Evolutionary conservation across 2,888 invertebrate genomes (phyloP), one percentile per base, ranked within the genome.

Genomic region (Heliconius aoede): DNA sequence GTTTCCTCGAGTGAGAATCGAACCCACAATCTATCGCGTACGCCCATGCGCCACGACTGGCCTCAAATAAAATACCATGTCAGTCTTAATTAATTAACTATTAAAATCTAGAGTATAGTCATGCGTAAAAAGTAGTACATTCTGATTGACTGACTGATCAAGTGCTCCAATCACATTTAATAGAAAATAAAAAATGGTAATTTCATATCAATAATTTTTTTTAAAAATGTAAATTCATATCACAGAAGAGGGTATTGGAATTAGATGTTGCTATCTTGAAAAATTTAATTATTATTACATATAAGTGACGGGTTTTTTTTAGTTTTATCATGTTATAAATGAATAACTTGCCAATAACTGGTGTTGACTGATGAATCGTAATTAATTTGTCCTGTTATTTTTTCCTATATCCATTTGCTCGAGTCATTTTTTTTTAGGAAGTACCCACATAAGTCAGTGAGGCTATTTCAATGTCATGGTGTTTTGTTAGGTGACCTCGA

Each of bases 401-500:
- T 24, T 67, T 26, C 26, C 67, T 67, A 30, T 55, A 55, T 40
- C 24, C 15, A 65, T 40, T 5, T 40, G 8, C 5, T 24, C 24
- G 24, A 65, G 24, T 30, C 24, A 15, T 30, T 13, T n/a, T 21
- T n/a, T 51, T 51, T 55, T 30, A 69, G 30, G 69, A 55, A 69
- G 69, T 55, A 30, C 13, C 32, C 30, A 24, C n/a, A 51, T 69
- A 24, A 55, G 32, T 69, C 55, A 8, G 13, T 72, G 26, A 36
- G 8, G 18, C 24, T 40, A 26, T 26, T 61, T 28, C 11, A 72
- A 72, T 72, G 60, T 72, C 72, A 72, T 72, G 72, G 32, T 18
- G 60, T 72, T 72, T 72, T 72, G 72, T 72, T 58, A 40, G 61
- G 26, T 72, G 72, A 72, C 72, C 72, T 72, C 72, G 72, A 28